Evolutionary conservation across 1,140 invertebrate genomes (phyloP), one percentile per base, ranked within the genome.

Genomic region (Magallana gigas): DNA sequence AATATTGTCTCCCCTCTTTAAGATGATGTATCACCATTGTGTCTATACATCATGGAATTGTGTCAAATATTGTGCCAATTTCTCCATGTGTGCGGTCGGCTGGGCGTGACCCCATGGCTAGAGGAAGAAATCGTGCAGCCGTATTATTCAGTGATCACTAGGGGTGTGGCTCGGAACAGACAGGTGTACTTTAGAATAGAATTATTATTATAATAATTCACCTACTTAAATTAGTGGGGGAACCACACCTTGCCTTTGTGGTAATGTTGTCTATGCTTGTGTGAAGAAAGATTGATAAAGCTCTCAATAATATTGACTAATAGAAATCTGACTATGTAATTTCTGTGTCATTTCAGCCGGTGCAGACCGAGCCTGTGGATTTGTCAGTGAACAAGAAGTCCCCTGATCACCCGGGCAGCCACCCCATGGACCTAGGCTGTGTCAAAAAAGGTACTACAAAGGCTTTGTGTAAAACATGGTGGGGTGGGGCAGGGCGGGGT

Each of bases 301-400:
- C 36, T 29, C 8, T 76, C 18, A 76, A 6, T 12, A 36, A n/a
- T 12, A 29, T 18, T 29, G 4, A 11, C 5, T 76, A 76, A 29
- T 18, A 29, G 36, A 48, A 14, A 16, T 12, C n/a, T 29, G 68
- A 29, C 23, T 11, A 29, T 18, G 68, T 29, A 29, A 48, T 48
- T 48, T 48, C 36, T 48, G 36, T 88, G 85, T 29, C 68, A 82
- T 90, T 91, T 12, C 90, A 91, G 91, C 91, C 90, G 23, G 89
- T 91, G 57, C 91, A 92, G 84, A 92, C 92, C 82, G 92, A 92
- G 62, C 91, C 92, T 23, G 91, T 92, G 11, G 92, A 92, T 87
- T 85, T 92, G 64, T 92, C 92, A 14, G 85, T 91, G n/a, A 91
- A 88, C 86, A 90, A 91, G 82, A 88, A 90, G 48, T 83, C 81